phyloP scores from a whole-genome alignment of 2,797 vertebrate genomes.

The Tiaroga cobitis region DNA sequence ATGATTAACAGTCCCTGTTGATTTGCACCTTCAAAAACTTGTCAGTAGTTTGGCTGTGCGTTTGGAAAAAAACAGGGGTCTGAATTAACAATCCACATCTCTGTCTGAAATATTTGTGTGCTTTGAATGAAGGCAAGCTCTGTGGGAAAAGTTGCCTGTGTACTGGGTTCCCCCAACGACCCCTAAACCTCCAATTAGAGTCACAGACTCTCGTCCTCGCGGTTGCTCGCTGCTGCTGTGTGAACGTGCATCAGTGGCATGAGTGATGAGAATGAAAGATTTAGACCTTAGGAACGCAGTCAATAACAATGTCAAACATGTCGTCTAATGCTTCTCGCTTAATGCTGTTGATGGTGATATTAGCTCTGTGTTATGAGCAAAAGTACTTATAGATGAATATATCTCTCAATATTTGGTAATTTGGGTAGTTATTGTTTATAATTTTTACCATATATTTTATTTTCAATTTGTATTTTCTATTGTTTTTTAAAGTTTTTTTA shows the following conservation, averaged over 20 bases:
- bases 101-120: slow-evolving; percentile 75
- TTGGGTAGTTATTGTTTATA: background rate
- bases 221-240: slow-evolving; percentile 61
- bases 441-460: background rate
- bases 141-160: slow-evolving; percentile 62
- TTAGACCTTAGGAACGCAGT: background rate
- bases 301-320: background rate
- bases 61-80: slow-evolving; percentile 60
- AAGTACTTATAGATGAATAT: background rate
- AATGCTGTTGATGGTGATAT: background rate
- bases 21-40: slow-evolving; percentile 69
- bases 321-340: background rate
- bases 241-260: slow-evolving; percentile 64
- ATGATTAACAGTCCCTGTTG: slow-evolving; percentile 63
- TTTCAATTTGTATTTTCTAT: background rate
- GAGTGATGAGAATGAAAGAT: slow-evolving; percentile 51
- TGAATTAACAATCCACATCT: slow-evolving; percentile 78
- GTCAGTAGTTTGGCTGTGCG: slow-evolving; percentile 64
- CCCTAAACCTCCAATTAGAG: slow-evolving; percentile 75
- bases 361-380: background rate
- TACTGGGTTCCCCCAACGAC: slow-evolving; percentile 4
- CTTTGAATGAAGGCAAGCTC: slow-evolving; percentile 66
- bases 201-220: slow-evolving; percentile 71
- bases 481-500: background rate
- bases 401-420: background rate